These are phyloP conservation scores for Sebastes hubbsi DNA, from an alignment of 2,797 vertebrate genomes.

Conservation along the genomic window DNA sequence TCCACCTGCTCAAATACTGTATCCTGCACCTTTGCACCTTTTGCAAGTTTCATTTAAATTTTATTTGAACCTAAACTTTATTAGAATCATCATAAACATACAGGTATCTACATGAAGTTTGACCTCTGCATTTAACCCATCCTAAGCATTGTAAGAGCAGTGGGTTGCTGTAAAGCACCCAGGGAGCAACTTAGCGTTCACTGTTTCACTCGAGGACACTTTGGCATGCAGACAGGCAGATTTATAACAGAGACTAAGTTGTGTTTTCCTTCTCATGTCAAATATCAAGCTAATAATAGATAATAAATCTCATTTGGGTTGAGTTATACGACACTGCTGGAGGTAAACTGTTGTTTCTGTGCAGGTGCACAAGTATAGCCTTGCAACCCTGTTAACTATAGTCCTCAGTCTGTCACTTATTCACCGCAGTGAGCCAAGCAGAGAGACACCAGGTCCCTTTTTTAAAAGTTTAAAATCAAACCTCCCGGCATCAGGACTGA, in stretches of 20 bases:
- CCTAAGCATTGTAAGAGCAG: too few relatives aligned
- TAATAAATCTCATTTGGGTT: not conserved
- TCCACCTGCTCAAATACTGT: not conserved
- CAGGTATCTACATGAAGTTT: too few relatives aligned
- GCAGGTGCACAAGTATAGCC: not conserved
- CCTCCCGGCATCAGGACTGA: not conserved
- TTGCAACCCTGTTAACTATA: too few relatives aligned
- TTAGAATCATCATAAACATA: too few relatives aligned
- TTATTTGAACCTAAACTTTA: too few relatives aligned
- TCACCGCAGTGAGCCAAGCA: not conserved
- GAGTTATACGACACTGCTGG: not conserved
- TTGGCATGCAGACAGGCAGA: not conserved
- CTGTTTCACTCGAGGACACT: too few relatives aligned
- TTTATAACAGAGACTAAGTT: not conserved
- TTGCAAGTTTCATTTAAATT: too few relatives aligned
- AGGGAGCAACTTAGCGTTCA: too few relatives aligned
- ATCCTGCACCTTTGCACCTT: not conserved
- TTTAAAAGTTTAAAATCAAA: constrained; percentile 7
- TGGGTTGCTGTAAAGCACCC: too few relatives aligned
- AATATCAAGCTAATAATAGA: not conserved
- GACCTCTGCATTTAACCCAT: too few relatives aligned
- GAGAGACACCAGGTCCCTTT: not conserved
- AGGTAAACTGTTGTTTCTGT: not conserved
- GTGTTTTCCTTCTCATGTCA: not conserved
- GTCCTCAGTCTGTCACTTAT: not conserved